A percentile compares a stretch with the other conserved stretches of the same genome.
Evolutionary conservation across 2,797 vertebrate genomes (phyloP).

Genomic region (Nannoperca australis): DNA sequence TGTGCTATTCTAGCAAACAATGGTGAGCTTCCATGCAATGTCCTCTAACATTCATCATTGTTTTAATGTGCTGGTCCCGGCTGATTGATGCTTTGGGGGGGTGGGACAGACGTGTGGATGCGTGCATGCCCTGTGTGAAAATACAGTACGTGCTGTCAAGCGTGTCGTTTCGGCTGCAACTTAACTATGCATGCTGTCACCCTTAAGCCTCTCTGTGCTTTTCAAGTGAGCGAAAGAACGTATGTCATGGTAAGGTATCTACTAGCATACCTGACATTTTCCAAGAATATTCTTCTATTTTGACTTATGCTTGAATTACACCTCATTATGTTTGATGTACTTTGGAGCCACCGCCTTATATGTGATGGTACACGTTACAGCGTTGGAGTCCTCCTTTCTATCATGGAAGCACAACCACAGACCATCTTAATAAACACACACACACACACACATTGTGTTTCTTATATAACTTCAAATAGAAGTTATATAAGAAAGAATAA

Average conservation of each 20-base stretch:
- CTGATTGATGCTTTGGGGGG: constrained; percentile 15
- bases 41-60: constrained; percentile 25
- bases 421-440: constrained; percentile 5
- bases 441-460: too few species aligned
- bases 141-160: constrained; percentile 51
- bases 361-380: neutral
- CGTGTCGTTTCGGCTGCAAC: constrained; percentile 40
- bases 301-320: constrained; percentile 19
- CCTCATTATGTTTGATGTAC: constrained; percentile 12
- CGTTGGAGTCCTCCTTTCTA: neutral
- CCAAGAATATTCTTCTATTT: constrained; percentile 24
- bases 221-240: constrained; percentile 51
- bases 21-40: constrained; percentile 28
- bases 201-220: constrained; percentile 48
- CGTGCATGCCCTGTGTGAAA: constrained; percentile 45
- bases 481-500: neutral
- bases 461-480: neutral
- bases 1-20: constrained; percentile 33
- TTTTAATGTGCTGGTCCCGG: constrained; percentile 6
- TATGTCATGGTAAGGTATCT: constrained; percentile 29
- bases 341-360: neutral
- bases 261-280: constrained; percentile 36
- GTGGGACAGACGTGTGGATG: constrained; percentile 35
- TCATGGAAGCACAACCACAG: neutral
- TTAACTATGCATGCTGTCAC: constrained; percentile 62